These are phyloP conservation scores for Xyrauchen texanus DNA, from an alignment of 2,113 vertebrate species.

Conservation along the genomic window DNA sequence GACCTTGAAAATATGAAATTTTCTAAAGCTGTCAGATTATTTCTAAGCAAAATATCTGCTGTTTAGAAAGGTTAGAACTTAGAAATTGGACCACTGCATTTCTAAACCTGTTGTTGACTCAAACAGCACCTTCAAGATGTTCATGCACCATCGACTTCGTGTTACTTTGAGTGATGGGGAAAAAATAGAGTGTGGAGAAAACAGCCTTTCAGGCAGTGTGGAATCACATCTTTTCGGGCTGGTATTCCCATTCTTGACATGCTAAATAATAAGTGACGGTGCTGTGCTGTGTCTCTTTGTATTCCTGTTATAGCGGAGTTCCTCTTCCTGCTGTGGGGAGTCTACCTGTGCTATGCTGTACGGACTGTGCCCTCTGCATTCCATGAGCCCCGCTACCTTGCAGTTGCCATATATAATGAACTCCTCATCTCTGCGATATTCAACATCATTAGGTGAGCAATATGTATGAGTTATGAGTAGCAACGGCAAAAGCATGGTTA, in stretches of 20 bases:
- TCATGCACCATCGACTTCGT: background rate
- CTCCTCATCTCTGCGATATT: conserved; percentile 95
- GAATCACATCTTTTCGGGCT: conserved; percentile 17
- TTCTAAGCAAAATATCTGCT: too few relatives aligned
- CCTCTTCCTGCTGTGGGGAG: conserved; percentile 95
- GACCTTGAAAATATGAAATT: background rate
- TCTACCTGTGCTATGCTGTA: conserved; percentile 96
- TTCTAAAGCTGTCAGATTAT: too few relatives aligned
- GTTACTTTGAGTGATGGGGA: conserved; percentile 16
- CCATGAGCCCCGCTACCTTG: conserved; percentile 97
- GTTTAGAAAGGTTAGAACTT: too few relatives aligned
- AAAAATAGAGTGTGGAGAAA: background rate
- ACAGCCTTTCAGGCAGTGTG: conserved; percentile 27
- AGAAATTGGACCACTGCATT: too few relatives aligned
- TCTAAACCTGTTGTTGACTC: background rate
- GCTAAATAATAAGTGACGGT: conserved; percentile 30
- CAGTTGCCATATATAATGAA: conserved; percentile 96
- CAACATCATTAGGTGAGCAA: conserved; percentile 91
- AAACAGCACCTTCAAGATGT: background rate
- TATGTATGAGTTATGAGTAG: background rate
- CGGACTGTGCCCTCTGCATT: conserved; percentile 93
- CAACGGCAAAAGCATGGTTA: conserved; percentile 11
- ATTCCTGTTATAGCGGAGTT: conserved; percentile 85
- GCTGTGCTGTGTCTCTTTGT: conserved; percentile 35
- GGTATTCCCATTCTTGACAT: background rate